Conservation (phyloP, 2,113 vertebrate genomes). For the Mandrillus leucophaeus region DNA sequence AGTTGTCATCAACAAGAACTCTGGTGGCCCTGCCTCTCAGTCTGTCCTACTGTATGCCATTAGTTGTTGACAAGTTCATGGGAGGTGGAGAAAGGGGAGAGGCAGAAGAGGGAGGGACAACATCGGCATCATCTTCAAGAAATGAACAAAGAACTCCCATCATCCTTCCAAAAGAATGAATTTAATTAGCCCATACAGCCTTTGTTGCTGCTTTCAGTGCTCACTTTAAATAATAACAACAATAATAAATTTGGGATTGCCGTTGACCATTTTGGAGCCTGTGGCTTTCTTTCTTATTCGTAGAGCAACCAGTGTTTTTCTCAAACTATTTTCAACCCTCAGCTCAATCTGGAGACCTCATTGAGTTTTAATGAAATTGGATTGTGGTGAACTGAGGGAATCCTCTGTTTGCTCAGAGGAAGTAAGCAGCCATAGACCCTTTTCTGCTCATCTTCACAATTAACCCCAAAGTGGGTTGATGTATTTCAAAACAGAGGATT, state of each 20-base stretch:
- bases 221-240: background rate
- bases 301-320: background rate
- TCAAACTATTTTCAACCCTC: background rate
- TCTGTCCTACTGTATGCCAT: constrained; percentile 54
- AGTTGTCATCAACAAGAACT: constrained; percentile 64
- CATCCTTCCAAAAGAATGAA: constrained; percentile 47
- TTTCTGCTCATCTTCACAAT: background rate
- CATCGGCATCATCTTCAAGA: constrained; percentile 37
- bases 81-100: background rate
- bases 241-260: background rate
- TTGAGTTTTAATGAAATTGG: background rate
- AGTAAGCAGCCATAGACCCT: background rate
- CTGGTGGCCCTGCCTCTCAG: constrained; percentile 55
- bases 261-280: background rate
- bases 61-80: constrained; percentile 42
- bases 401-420: background rate
- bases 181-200: constrained; percentile 5
- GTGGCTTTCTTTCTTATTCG: background rate
- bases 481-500: background rate
- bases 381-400: background rate
- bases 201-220: background rate
- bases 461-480: background rate
- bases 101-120: background rate
- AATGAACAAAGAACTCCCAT: background rate
- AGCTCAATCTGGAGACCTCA: background rate